Base-by-base conservation (phyloP, 2,888 invertebrate species). In the Cephus pygmeus region DNA sequence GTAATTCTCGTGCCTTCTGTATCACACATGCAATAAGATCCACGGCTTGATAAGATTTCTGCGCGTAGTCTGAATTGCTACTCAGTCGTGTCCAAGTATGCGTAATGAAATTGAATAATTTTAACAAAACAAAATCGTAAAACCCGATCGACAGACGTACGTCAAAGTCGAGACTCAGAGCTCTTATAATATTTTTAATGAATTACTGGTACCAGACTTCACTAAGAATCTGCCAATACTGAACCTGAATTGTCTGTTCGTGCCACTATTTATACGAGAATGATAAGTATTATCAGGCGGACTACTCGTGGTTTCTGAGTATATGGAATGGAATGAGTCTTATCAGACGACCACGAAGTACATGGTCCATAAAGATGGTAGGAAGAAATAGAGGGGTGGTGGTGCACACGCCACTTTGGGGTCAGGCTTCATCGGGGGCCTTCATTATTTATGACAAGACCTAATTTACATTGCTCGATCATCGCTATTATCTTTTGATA, bases 1-100 rank as follows among this genome's bases (percentile, higher is more conserved):
- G 94, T 92, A 94, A 94, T 94, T 94, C 94, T 94, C 92, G 93
- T 93, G 93, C 93, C 93, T 93, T 94, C 82, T 88, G 85, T 87
- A 85, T 84, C 83, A 88, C 87, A 84, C 86, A 87, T 87, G 80
- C 84, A 88, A 86, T 76, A 87, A 88, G 86, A 81, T 69, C 76
- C 80, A 73, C 75, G 73, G 75, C 56, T 35, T 73, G 33, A 31
- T 69, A 76, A 78, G 78, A 81, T 75, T 79, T 71, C 56, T 56
- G 56, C 73, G 75, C 69, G 78, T 80, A 78, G 80, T 77, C 77
- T 34, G 31, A 40, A 71, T 71, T 12, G 71, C 71, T 34, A 71
- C 31, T 31, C 1, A 71, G 31, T 34, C 33, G 12, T 31, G 12
- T 71, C 11, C 71, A 71, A 71, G 12, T 71, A 31, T 23, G 56